phyloP scores from a whole-genome alignment of 2,113 vertebrate species.

The Sardina pilchardus region DNA sequence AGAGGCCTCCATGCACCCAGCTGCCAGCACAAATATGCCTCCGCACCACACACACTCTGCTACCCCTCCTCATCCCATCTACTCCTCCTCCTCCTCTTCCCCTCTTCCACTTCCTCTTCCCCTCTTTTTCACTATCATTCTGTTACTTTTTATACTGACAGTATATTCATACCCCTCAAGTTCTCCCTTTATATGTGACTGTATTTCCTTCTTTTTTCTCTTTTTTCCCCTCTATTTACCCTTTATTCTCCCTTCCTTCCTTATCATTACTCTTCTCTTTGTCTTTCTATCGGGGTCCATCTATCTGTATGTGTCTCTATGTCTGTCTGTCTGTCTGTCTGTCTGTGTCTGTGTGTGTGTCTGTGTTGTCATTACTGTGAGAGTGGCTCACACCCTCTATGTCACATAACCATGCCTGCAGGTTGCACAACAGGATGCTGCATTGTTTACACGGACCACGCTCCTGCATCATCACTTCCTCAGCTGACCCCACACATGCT shows the following conservation, averaged over 20 bases:
- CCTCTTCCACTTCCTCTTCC: not conserved
- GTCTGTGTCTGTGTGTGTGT: not conserved
- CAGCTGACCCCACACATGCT: not conserved
- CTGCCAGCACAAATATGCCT: not conserved
- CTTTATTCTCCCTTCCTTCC: not conserved
- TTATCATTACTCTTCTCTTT: not conserved
- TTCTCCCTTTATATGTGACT: not conserved
- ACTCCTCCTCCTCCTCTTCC: not conserved
- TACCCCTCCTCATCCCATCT: not conserved
- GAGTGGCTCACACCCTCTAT: not conserved
- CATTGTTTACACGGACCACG: constrained; percentile 49
- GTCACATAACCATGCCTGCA: constrained; percentile 34
- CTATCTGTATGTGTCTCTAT: not conserved
- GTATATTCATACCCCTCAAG: not conserved
- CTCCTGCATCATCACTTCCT: constrained; percentile 18
- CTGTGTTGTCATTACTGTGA: not conserved
- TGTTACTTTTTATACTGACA: not conserved
- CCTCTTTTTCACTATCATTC: not conserved
- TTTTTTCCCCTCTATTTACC: not conserved
- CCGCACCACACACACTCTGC: too few relatives aligned
- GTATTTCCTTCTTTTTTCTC: not conserved
- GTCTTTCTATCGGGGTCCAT: not conserved
- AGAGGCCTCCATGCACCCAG: not conserved
- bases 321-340: not conserved
- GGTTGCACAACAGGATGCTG: constrained; percentile 64